Base-by-base conservation (phyloP, 2,797 vertebrate species). In the Heteromormyrus szaboi region DNA sequence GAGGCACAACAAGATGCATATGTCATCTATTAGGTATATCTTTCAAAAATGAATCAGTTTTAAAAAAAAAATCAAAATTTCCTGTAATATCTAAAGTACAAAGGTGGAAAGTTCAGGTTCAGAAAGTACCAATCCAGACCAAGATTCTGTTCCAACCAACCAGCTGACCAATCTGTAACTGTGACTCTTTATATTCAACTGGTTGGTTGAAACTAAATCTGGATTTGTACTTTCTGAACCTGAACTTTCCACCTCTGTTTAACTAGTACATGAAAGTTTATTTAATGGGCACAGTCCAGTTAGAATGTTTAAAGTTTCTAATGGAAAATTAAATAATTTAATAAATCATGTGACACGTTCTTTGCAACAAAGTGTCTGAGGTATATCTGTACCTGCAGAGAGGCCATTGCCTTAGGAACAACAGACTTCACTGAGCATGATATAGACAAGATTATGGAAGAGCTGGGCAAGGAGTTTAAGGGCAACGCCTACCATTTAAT, bases 341-440 rank as follows among this genome's bases (percentile, higher is more conserved):
- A 48, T 79, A 50, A 50, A 62, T 46, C 25, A 46, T 56, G 33
- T 89, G 44, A 68, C 1, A 41, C 68, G 6, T 29, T 19, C 46
- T 19, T 25, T 85, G 88, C 48, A 33, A 33, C 1, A 14, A 29
- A 7, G 68, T 85, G 51, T 68, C 65, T 81, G 87, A 56, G 22
- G 3, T 44, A 87, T 7, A 89, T 85, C 50, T 87, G 85, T 72
- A 33, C 87, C 33, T 89, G 88, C 95, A 98, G 96, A 94, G 97
- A 99, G 96, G 96, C 97, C 89, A 97, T 98, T 91, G 97, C 96
- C 88, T 94, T 99, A 93, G 97, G 97, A 76, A 98, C 97, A n/a
- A 98, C 97, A 7, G 97, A 98, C 94, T 98, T 98, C 92, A 96
- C 97, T 76, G 97, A 97, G 93, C 97, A 98, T 89, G 97, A 98